These are phyloP conservation scores for Arnoldichthys spilopterus DNA, from an alignment of 2,797 vertebrate species.

Conservation along the genomic window DNA sequence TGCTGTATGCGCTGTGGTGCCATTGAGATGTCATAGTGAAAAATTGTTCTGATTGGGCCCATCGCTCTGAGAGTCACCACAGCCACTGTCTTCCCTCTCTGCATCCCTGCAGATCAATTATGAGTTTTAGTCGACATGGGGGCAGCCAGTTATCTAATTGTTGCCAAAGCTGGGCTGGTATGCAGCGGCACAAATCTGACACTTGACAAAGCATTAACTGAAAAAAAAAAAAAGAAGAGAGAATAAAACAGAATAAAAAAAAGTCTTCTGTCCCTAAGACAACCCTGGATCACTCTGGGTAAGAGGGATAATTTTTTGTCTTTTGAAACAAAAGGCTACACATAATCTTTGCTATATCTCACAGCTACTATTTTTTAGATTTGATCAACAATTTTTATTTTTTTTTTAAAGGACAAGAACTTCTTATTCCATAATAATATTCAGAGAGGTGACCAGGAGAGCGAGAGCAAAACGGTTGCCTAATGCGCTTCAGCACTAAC, in stretches of 20 bases:
- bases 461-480: conserved; percentile 48
- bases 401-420: conserved; percentile 49
- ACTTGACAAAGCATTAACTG: conserved; percentile 4
- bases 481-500: conserved; percentile 40
- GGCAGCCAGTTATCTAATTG: conserved; percentile 29
- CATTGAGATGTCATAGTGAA: conserved; percentile 47
- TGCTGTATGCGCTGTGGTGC: conserved; percentile 31
- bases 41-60: conserved; percentile 43
- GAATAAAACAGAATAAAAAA: neutral
- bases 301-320: conserved; percentile 37
- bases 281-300: conserved; percentile 24
- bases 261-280: conserved; percentile 20
- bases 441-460: conserved; percentile 55
- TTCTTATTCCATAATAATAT: conserved; percentile 55
- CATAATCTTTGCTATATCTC: conserved; percentile 47
- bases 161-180: conserved; percentile 26
- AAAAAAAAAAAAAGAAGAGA: conserved; percentile 3
- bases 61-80: conserved; percentile 43
- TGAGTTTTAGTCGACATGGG: neutral
- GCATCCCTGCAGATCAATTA: conserved; percentile 40
- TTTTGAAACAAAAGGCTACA: conserved; percentile 55
- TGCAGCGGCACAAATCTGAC: conserved; percentile 32
- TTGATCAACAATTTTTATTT: conserved; percentile 44
- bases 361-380: conserved; percentile 45
- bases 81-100: neutral